Conservation (phyloP, 1,140 invertebrate genomes). For the Drosophila pseudoobscura region DNA sequence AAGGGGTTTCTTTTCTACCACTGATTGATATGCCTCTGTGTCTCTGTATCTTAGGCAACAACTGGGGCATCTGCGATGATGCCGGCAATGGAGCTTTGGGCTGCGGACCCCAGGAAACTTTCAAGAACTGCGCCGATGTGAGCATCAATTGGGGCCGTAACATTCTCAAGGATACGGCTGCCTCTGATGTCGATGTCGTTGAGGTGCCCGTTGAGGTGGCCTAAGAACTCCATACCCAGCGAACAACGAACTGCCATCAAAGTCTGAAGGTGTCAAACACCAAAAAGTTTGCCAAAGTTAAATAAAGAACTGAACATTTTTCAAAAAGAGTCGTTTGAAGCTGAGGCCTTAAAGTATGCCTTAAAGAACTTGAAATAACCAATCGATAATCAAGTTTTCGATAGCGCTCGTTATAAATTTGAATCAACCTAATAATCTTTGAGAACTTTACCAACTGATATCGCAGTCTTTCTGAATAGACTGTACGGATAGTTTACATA, state of each 20-base stretch:
- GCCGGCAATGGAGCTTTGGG: conserved; percentile 83
- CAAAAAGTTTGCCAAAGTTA: conserved; percentile 36
- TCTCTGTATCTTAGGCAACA: conserved; percentile 83
- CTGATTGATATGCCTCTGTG: no score
- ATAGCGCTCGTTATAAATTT: no score
- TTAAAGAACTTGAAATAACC: no score
- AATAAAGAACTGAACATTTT: conserved; percentile 32
- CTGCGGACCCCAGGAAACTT: conserved; percentile 88
- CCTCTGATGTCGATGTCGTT: conserved; percentile 17
- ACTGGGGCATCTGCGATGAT: conserved; percentile 85
- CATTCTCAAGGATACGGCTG: conserved; percentile 51
- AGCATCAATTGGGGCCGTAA: conserved; percentile 84
- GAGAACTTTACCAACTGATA: no score
- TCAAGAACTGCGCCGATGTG: conserved; percentile 88
- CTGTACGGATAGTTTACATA: no score
- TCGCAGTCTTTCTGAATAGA: no score
- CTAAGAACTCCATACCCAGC: conserved; percentile 3
- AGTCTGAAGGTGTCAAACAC: conserved; percentile 32
- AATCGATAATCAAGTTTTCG: no score
- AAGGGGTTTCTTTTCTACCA: no score
- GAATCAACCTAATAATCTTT: no score
- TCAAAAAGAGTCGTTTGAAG: no score
- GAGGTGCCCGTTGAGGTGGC: conserved; percentile 45
- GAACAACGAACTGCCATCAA: conserved; percentile 1
- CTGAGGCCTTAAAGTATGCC: no score